Evolutionary conservation across 1,140 invertebrate genomes (phyloP), one percentile per base, ranked within the genome.

Genomic region (Drosophila hydei): DNA sequence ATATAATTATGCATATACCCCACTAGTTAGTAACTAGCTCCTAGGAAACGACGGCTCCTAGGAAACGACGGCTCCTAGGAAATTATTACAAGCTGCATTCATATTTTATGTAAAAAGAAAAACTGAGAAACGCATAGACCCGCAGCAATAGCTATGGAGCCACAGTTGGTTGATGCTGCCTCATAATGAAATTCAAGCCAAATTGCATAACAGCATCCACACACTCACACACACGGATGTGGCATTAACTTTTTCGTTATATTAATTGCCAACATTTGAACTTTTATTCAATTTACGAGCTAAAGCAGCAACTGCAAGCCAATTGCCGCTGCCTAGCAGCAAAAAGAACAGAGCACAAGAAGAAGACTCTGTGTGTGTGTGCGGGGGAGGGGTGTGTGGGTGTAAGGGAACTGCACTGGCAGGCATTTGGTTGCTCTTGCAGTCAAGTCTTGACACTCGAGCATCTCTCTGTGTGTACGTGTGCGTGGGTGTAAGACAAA

Each of bases 251-350:
- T 85, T 85, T 85, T 87, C 74, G 77, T 74, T 80, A 77, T 85
- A 85, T 85, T 85, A 85, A 85, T 85, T 85, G 81, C 81, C 60
- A 87, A 81, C 81, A 85, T 87, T 85, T 85, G 81, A 85, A 85
- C 81, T 87, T 85, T 87, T 87, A 87, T 85, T 85, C 81, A 87
- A 85, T 85, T 85, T 85, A 85, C 81, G 81, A 87, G 81, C 73
- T 69, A 60, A 78, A 68, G 14, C 50, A 61, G 48, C 64, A 36
- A 42, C 42, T 48, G 69, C 80, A 47, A 54, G 64, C 68, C 62
- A 80, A 85, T 62, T 64, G 73, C 69, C 61, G 48, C 61, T 54
- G 70, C 56, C 55, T 73, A 54, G 16, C 18, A 70, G 80, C 69
- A 79, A 85, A 85, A 79, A 56, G 68, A 42, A 7, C 19, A 21